Percentiles rank a stretch among this genome's conserved stretches.
These are phyloP conservation scores for Crenuchus spilurus DNA, from an alignment of 2,797 vertebrate species.

Conservation along the genomic window DNA sequence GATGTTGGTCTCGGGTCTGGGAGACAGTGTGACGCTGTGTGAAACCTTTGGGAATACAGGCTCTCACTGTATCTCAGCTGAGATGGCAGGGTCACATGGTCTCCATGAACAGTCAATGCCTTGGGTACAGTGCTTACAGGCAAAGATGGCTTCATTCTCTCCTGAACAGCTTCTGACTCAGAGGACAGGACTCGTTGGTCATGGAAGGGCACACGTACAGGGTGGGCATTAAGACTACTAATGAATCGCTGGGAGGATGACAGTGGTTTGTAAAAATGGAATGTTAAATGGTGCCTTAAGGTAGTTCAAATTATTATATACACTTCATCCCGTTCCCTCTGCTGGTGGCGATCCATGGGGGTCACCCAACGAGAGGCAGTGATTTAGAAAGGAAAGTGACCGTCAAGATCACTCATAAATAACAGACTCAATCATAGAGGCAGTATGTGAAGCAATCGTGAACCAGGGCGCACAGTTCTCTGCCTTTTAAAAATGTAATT, in stretches of 20 bases:
- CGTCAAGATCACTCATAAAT: neutral
- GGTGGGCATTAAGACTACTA: neutral
- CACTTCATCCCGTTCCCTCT: too few species aligned
- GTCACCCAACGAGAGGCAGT: neutral
- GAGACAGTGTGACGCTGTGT: neutral
- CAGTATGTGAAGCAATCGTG: too few species aligned
- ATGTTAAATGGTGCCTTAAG: neutral
- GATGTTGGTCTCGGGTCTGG: neutral
- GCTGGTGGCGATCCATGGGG: too few species aligned
- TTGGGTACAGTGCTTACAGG: neutral
- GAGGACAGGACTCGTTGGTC: neutral
- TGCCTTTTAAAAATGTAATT: too few species aligned
- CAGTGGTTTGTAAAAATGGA: too few species aligned
- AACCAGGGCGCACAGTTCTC: too few species aligned
- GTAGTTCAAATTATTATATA: too few species aligned
- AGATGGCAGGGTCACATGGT: conserved; percentile 1
- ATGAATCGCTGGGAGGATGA: neutral
- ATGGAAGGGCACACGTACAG: neutral
- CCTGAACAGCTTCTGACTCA: neutral
- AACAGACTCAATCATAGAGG: too few species aligned
- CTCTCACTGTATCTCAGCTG: neutral
- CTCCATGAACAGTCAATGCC: neutral
- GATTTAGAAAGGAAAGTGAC: neutral
- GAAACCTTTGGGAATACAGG: neutral
- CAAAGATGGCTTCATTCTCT: neutral